Conservation (phyloP, 2,888 invertebrate species). For the Mythimna impura region DNA sequence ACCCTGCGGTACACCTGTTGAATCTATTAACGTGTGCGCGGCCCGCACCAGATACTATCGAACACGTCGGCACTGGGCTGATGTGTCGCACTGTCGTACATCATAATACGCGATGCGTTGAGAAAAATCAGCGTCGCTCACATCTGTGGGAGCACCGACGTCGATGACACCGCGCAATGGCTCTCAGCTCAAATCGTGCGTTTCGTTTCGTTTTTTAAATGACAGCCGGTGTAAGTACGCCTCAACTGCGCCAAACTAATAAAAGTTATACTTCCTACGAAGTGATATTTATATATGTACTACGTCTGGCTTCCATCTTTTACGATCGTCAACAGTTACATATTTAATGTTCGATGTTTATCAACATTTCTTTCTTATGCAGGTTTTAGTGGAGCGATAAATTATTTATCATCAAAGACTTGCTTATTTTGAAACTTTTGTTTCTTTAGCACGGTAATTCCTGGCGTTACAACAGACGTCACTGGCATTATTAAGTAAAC, state of each 20-base stretch:
- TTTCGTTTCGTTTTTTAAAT: slow-evolving; percentile 83
- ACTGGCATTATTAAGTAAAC: slow-evolving; percentile 79
- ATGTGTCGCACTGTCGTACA: slow-evolving; percentile 80
- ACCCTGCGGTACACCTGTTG: slow-evolving; percentile 89
- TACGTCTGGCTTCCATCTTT: slow-evolving; percentile 88
- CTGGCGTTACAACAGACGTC: slow-evolving; percentile 80
- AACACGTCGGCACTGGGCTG: slow-evolving; percentile 70
- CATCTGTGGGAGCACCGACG: slow-evolving; percentile 71
- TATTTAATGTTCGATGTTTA: slow-evolving; percentile 90
- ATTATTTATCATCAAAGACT: slow-evolving; percentile 90
- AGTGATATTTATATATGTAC: slow-evolving; percentile 86
- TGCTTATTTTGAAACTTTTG: slow-evolving; percentile 89
- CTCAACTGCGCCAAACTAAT: slow-evolving; percentile 81
- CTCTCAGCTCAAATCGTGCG: slow-evolving; percentile 82
- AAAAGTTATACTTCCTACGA: slow-evolving; percentile 85
- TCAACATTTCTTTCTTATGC: slow-evolving; percentile 90
- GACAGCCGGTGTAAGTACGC: slow-evolving; percentile 76
- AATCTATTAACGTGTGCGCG: slow-evolving; percentile 82
- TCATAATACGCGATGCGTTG: slow-evolving; percentile 84
- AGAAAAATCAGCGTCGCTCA: slow-evolving; percentile 83
- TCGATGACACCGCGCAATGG: slow-evolving; percentile 76
- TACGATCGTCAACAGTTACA: slow-evolving; percentile 90
- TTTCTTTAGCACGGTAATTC: slow-evolving; percentile 79
- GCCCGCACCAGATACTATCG: slow-evolving; percentile 80
- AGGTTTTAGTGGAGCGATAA: slow-evolving; percentile 89